A percentile compares a stretch with the other conserved stretches of the same genome.
phyloP scores from a whole-genome alignment of 2,797 vertebrate species.

The Hemibagrus guttatus region DNA sequence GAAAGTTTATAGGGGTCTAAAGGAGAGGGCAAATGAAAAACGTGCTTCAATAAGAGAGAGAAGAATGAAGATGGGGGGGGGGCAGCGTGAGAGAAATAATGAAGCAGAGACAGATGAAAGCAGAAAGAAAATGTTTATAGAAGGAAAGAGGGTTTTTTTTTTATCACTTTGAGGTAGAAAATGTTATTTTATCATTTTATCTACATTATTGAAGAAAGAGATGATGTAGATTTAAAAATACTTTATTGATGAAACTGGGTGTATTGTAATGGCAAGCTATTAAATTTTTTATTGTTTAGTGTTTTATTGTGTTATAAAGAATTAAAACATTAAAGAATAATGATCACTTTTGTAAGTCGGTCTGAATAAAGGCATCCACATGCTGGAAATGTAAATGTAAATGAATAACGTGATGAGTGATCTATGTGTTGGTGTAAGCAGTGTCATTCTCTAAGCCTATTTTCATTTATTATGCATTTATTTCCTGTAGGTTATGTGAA shows the following conservation, averaged over 20 bases:
- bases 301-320: background rate
- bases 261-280: background rate
- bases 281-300: too few species aligned
- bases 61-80: background rate
- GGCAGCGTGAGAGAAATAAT: background rate
- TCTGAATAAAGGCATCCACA: too few species aligned
- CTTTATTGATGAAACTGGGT: background rate
- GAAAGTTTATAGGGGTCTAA: background rate
- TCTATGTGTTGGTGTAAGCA: background rate
- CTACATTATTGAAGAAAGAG: background rate
- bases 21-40: background rate
- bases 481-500: background rate
- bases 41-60: background rate
- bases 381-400: too few species aligned
- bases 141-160: background rate
- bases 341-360: too few species aligned
- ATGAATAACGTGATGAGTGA: background rate
- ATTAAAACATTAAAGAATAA: background rate
- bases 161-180: background rate
- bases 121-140: conserved; percentile 15
- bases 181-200: too few species aligned
- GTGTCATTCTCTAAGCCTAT: background rate
- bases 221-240: background rate
- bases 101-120: background rate
- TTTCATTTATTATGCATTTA: background rate